These are phyloP conservation scores for Masticophis lateralis DNA, from an alignment of 2,797 vertebrate species.

Conservation along the genomic window DNA sequence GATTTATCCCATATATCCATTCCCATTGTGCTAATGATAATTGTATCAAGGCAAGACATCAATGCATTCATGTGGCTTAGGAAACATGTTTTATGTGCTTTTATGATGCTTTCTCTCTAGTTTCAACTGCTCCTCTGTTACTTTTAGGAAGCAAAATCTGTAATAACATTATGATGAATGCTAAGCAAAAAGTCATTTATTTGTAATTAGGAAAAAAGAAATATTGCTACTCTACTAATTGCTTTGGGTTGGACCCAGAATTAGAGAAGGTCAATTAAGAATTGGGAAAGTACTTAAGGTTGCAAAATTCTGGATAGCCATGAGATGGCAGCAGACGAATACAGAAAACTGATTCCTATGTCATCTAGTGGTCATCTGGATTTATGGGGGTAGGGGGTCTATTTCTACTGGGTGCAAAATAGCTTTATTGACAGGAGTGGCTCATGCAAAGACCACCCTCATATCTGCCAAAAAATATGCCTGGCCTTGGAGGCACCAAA, in stretches of 20 bases:
- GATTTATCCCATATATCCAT: neutral
- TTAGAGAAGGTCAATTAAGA: neutral
- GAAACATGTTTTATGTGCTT: neutral
- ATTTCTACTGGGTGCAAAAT: neutral
- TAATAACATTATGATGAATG: neutral
- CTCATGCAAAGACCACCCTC: neutral
- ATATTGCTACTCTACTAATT: neutral
- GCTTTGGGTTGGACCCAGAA: neutral
- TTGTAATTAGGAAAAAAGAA: neutral
- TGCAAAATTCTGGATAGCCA: neutral
- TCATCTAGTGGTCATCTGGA: neutral
- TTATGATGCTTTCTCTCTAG: too few species aligned
- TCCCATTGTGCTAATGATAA: neutral
- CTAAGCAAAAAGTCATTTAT: neutral
- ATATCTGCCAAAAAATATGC: neutral
- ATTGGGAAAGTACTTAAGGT: neutral
- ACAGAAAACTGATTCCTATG: neutral
- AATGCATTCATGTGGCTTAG: neutral
- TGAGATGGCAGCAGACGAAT: too few species aligned
- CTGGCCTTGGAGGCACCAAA: too few species aligned
- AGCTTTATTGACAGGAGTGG: neutral
- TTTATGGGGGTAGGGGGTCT: neutral
- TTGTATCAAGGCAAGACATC: neutral
- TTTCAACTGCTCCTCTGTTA: neutral
- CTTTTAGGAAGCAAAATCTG: neutral